These are phyloP conservation scores for Hiodon tergisus DNA, from an alignment of 2,113 vertebrate genomes.

Conservation along the genomic window DNA sequence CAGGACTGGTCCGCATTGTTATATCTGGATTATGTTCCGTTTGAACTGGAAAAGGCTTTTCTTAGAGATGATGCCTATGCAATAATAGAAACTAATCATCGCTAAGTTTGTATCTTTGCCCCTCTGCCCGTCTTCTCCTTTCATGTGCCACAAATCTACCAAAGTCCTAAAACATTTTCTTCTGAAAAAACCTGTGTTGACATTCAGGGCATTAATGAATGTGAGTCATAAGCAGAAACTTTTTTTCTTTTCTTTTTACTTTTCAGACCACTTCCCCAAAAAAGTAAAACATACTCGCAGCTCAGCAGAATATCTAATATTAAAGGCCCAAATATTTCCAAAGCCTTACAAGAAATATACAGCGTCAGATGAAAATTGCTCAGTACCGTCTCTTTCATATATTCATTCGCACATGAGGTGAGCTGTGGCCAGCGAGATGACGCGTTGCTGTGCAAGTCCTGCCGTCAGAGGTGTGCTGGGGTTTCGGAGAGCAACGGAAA, in stretches of 20 bases:
- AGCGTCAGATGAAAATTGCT: constrained; percentile 37
- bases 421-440: constrained; percentile 2
- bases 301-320: constrained; percentile 21
- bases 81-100: not conserved
- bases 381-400: constrained; percentile 1
- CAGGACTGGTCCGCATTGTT: no score
- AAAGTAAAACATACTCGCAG: not conserved
- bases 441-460: not conserved
- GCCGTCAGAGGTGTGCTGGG: not conserved
- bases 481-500: constrained; percentile 6
- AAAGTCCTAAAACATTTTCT: not conserved
- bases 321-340: constrained; percentile 23
- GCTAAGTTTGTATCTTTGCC: not conserved
- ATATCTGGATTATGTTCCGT: not conserved
- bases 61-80: not conserved
- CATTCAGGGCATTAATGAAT: not conserved
- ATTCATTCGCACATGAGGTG: constrained; percentile 34
- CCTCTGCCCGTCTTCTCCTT: no score
- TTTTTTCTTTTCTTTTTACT: constrained; percentile 28
- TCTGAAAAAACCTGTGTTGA: not conserved
- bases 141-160: no score
- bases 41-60: not conserved
- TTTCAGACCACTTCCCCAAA: constrained; percentile 26
- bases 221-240: not conserved
- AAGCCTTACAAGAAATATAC: constrained; percentile 24